Base-by-base conservation (phyloP, 1,140 invertebrate species). In the Acromyrmex echinatior region DNA sequence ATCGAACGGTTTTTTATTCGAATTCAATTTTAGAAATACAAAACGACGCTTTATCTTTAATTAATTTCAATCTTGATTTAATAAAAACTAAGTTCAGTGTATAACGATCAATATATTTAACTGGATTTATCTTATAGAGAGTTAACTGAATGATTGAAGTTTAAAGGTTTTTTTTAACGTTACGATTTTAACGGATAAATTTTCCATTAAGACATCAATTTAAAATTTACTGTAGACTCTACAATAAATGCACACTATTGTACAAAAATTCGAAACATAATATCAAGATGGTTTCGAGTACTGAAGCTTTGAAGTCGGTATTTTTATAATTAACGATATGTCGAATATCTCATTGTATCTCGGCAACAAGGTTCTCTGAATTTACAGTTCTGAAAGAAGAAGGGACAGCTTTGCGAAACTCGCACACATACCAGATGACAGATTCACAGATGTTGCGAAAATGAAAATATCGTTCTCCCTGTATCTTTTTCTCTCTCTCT, bases 371-470 rank as follows among this genome's bases (percentile, higher is more conserved):
- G 14, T 66, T 45, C 39, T 45, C 5, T 21, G 49, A 45, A 18
- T 56, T 80, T 80, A 35, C 62, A 53, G 28, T 53, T 53, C 45
- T 58, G 66, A 73, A 58, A 45, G 66, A 58, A 62, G 12, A 73
- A 71, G 25, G 21, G 51, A 62, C 39, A 53, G 65, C 49, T 81
- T 70, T 31, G 35, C 35, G 35, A 49, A 28, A 28, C 53, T 31
- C 31, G 25, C 25, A 49, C 25, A 45, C 25, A 60, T 18, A 49
- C 39, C 80, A 25, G 39, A 21, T n/a, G 58, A 82, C 14, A 76
- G 56, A 70, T 87, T 25, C 28, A 88, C 84, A 87, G 89, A 91
- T 88, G 87, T 87, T 62, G 77, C 62, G 90, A 92, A 93, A 93
- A 93, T 92, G 89, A 92, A 92, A 93, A 92, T 86, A 68, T 86